phyloP scores from a whole-genome alignment of 2,113 vertebrate genomes.

The Oxyura jamaicensis region DNA sequence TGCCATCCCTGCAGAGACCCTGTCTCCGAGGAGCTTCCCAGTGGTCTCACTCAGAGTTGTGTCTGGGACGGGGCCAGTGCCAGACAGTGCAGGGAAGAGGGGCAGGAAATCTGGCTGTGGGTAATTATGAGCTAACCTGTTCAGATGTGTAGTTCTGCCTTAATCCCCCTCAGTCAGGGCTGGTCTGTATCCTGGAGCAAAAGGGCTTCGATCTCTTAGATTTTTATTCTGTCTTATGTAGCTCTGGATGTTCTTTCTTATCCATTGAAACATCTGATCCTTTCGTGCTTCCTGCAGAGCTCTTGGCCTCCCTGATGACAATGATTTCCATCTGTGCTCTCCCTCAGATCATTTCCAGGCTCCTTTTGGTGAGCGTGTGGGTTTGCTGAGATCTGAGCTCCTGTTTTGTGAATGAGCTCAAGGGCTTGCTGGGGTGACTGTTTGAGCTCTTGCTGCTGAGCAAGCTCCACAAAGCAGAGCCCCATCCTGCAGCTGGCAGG shows the following conservation, averaged over 20 bases:
- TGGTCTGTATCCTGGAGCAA: not conserved
- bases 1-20: not conserved
- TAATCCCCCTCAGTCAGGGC: not conserved
- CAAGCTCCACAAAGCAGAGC: not conserved
- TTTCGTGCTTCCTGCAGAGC: conserved; percentile 47
- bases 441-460: not conserved
- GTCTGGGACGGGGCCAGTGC: not conserved
- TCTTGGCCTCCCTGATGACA: conserved; percentile 41
- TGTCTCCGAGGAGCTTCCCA: not conserved
- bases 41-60: not conserved
- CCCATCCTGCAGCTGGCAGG: fast-evolving
- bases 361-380: not conserved
- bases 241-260: conserved; percentile 33
- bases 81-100: not conserved
- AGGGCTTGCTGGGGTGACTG: not conserved
- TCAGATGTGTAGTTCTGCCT: not conserved
- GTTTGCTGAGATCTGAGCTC: not conserved
- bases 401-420: not conserved
- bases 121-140: conserved; percentile 12
- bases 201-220: not conserved
- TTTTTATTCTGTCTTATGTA: not conserved
- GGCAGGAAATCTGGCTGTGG: not conserved
- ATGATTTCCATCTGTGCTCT: conserved; percentile 57
- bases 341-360: conserved; percentile 49
- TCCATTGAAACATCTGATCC: conserved; percentile 47